Conservation (phyloP, 2,797 vertebrate species). For the Petrocephalus sullivani region DNA sequence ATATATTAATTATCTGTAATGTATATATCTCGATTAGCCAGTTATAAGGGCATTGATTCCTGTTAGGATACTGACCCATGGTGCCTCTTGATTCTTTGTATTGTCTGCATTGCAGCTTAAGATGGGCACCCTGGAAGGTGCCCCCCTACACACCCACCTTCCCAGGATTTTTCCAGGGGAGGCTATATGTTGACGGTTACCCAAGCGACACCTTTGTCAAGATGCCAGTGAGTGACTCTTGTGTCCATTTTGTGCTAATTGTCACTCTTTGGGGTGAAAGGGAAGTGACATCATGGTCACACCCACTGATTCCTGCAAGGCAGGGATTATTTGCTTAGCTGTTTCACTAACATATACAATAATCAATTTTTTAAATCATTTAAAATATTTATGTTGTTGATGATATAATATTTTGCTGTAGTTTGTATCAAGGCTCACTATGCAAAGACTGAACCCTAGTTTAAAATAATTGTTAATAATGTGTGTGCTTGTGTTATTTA, state of each 20-base stretch:
- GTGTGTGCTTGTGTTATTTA: background rate
- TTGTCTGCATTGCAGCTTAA: slow-evolving; percentile 58
- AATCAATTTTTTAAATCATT: background rate
- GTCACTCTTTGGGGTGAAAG: background rate
- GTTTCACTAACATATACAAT: background rate
- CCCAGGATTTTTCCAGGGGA: slow-evolving; percentile 81
- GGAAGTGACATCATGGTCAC: background rate
- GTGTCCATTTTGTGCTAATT: background rate
- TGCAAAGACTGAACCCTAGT: background rate
- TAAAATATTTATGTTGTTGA: background rate
- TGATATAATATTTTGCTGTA: background rate
- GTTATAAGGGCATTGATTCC: background rate
- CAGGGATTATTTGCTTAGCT: background rate
- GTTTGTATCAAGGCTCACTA: background rate
- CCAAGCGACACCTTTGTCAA: slow-evolving; percentile 85
- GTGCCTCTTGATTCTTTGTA: background rate
- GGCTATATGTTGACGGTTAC: slow-evolving; percentile 67
- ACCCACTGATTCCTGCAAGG: background rate
- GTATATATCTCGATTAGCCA: background rate
- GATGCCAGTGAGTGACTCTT: slow-evolving; percentile 65
- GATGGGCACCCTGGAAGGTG: slow-evolving; percentile 60
- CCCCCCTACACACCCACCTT: slow-evolving; percentile 62
- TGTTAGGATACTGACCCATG: background rate
- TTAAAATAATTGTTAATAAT: background rate
- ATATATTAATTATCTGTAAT: background rate